Evolutionary conservation across 2,113 vertebrate species (phyloP).

Genomic region (Neogale vison): DNA sequence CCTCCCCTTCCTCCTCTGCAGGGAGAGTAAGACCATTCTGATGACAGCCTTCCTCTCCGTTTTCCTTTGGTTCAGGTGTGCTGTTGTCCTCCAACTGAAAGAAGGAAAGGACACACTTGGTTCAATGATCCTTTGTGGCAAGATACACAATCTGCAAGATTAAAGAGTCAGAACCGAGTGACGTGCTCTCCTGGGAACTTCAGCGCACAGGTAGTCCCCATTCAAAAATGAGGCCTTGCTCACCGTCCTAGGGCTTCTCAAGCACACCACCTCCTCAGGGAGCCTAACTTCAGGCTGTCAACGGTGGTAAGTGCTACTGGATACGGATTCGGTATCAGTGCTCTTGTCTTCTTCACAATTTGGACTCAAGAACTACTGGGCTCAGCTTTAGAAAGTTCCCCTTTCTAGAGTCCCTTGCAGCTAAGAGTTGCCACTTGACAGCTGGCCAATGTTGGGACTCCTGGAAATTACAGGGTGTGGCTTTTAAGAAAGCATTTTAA

Average conservation of each 20-base stretch:
- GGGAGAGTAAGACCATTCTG: conserved; percentile 96
- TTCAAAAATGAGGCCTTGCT: background rate
- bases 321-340: background rate
- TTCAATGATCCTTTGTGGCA: background rate
- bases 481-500: background rate
- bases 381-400: background rate
- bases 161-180: background rate
- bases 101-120: conserved; percentile 42
- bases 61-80: conserved; percentile 96
- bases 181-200: background rate
- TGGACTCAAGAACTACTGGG: background rate
- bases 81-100: conserved; percentile 86
- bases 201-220: background rate
- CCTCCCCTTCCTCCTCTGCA: conserved; percentile 92
- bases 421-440: background rate
- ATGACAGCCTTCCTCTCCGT: conserved; percentile 92
- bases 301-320: background rate
- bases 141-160: background rate
- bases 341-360: background rate
- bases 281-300: background rate
- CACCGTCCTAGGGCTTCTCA: background rate
- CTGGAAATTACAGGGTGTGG: background rate
- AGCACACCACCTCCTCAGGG: background rate
- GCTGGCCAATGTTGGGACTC: background rate
- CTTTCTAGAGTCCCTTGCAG: background rate